phyloP scores from a whole-genome alignment of 2,113 vertebrate species.

The Muntiacus muntjak region DNA sequence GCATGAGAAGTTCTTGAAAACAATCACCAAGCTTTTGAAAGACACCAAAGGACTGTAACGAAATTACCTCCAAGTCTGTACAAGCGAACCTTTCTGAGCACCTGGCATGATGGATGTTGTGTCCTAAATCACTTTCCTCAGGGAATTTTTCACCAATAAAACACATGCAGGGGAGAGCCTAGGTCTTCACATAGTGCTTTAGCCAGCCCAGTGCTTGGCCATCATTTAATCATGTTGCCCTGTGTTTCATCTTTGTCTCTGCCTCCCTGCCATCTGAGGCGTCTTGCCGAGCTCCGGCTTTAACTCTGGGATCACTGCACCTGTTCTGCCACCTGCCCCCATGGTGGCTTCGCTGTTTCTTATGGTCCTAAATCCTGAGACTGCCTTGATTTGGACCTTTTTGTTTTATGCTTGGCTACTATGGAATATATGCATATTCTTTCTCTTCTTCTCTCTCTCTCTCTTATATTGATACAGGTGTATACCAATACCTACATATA shows the following conservation, averaged over 20 bases:
- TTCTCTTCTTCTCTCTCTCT: background rate
- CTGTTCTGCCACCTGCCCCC: background rate
- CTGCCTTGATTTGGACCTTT: background rate
- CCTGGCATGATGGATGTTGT: background rate
- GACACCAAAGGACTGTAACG: background rate
- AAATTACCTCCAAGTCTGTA: background rate
- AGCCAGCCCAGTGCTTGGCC: background rate
- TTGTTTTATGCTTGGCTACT: background rate
- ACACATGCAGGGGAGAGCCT: accelerated
- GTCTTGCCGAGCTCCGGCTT: background rate
- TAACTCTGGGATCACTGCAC: background rate
- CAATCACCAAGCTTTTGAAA: background rate
- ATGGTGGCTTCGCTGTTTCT: background rate
- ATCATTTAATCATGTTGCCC: accelerated
- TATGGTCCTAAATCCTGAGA: background rate
- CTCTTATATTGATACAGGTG: background rate
- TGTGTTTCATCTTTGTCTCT: background rate
- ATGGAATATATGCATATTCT: background rate
- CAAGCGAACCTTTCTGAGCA: background rate
- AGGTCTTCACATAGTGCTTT: background rate
- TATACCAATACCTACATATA: background rate
- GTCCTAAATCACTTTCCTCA: background rate
- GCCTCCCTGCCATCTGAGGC: background rate
- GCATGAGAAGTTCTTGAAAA: background rate
- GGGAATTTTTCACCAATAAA: background rate